These are phyloP conservation scores for Manacus vitellinus DNA, from an alignment of 2,113 vertebrate species.

Conservation along the genomic window DNA sequence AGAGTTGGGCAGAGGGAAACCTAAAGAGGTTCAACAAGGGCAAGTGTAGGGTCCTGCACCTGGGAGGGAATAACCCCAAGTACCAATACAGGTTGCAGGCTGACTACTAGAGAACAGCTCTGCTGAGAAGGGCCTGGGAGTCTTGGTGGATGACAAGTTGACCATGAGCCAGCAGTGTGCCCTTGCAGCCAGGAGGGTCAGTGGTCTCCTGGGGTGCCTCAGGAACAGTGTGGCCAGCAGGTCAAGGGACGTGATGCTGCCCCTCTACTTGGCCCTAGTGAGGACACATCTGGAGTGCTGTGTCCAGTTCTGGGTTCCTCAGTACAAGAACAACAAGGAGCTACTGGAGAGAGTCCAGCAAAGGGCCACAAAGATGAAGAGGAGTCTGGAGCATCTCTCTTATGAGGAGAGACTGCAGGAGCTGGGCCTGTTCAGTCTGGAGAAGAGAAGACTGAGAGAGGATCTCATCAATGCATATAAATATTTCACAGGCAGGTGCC, in stretches of 20 bases:
- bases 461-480: background rate
- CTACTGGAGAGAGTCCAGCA: background rate
- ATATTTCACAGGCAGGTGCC: background rate
- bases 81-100: background rate
- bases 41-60: background rate
- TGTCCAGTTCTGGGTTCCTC: background rate
- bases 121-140: background rate
- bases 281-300: no score
- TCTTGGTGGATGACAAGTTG: background rate
- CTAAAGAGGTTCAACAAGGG: background rate
- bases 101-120: background rate
- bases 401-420: background rate
- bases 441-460: background rate
- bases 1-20: background rate
- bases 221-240: background rate
- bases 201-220: rapidly evolving
- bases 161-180: background rate
- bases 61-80: background rate
- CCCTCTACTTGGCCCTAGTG: background rate
- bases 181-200: background rate
- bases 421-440: background rate
- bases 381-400: background rate
- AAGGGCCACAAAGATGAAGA: background rate
- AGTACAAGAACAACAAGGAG: background rate
- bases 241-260: background rate